Percentiles rank a stretch among this genome's conserved stretches.
These are phyloP conservation scores for Neosilurus mollespiculum DNA, from an alignment of 2,797 vertebrate genomes.

Conservation along the genomic window DNA sequence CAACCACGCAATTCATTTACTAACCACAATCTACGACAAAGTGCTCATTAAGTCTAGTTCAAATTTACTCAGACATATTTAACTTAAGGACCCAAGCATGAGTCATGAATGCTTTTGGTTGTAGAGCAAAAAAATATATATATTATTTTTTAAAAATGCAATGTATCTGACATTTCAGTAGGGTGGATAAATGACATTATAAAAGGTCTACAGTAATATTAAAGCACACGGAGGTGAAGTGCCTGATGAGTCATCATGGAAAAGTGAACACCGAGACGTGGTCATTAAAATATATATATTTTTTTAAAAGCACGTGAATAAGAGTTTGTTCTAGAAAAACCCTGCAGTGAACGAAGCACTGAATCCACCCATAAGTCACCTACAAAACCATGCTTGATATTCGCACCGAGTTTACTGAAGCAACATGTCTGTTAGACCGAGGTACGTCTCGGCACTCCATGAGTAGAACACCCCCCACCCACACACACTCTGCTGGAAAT, in stretches of 20 bases:
- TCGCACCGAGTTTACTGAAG: conserved; percentile 9
- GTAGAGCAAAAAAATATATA: neutral
- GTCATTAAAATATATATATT: neutral
- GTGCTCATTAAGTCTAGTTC: conserved; percentile 15
- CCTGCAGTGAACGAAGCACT: neutral
- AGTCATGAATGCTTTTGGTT: neutral
- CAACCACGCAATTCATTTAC: neutral
- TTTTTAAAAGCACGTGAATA: neutral
- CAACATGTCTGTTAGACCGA: neutral
- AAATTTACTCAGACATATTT: conserved; percentile 1
- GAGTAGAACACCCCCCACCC: neutral
- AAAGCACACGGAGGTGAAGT: conserved; percentile 4
- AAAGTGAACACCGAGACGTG: neutral
- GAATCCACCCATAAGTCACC: neutral
- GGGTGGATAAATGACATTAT: conserved; percentile 1
- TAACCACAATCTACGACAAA: neutral
- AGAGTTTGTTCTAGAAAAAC: neutral
- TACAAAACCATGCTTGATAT: neutral
- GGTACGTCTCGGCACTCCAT: neutral
- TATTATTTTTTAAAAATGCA: neutral
- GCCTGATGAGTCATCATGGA: conserved; percentile 19
- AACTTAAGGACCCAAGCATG: neutral
- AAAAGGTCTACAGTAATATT: neutral
- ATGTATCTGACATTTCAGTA: neutral
- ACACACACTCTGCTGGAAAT: neutral